Conservation (phyloP, 1,140 invertebrate species). For the Drosophila navojoa region DNA sequence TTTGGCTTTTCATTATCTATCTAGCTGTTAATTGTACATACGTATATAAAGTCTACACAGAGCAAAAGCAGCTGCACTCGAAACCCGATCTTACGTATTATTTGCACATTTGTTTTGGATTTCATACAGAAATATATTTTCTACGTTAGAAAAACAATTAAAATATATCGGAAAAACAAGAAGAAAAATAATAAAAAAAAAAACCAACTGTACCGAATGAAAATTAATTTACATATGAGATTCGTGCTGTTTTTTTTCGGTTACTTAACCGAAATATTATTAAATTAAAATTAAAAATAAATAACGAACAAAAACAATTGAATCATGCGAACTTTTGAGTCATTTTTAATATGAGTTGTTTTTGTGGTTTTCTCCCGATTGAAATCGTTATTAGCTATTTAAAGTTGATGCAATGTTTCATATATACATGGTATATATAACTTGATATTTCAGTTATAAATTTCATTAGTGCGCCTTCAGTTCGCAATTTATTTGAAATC, state of each 20-base stretch:
- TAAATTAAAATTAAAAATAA: background rate
- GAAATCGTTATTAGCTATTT: no score
- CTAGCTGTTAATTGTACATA: background rate
- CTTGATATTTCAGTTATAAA: background rate
- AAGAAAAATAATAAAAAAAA: background rate
- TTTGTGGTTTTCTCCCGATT: background rate
- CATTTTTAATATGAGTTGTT: background rate
- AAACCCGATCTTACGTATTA: constrained; percentile 48
- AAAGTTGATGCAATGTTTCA: no score
- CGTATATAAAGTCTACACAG: background rate
- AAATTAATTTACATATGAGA: background rate
- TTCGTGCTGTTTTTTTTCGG: background rate
- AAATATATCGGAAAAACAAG: background rate
- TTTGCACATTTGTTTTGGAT: constrained; percentile 40
- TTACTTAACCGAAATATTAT: background rate
- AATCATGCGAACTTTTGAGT: constrained; percentile 7
- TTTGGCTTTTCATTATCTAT: constrained; percentile 61
- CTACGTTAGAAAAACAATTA: background rate
- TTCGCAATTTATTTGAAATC: constrained; percentile 18
- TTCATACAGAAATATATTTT: constrained; percentile 2
- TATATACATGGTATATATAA: background rate
- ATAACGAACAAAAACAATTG: constrained; percentile 1
- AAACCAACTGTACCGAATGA: background rate
- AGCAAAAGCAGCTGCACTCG: constrained; percentile 65
- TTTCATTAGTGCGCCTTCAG: constrained; percentile 14